phyloP scores from a whole-genome alignment of 2,113 vertebrate genomes.

The Cyprinodon variegatus region DNA sequence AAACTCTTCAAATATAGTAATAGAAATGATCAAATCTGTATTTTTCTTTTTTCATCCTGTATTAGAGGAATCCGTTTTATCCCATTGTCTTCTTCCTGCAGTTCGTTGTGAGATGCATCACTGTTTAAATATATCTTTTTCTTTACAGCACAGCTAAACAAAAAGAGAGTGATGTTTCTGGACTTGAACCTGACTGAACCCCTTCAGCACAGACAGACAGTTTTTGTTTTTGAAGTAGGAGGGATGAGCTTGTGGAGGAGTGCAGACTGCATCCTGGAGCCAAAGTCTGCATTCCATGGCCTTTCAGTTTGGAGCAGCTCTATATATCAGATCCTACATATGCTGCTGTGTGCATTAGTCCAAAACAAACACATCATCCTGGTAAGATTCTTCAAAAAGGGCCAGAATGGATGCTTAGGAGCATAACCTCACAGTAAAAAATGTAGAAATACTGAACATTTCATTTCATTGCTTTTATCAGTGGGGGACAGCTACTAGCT shows the following conservation, averaged over 20 bases:
- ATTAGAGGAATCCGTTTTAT: not conserved
- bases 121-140: not conserved
- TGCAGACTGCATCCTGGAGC: slow-evolving; percentile 57
- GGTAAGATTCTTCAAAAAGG: too few species aligned
- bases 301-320: slow-evolving; percentile 70
- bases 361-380: too few species aligned
- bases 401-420: too few species aligned
- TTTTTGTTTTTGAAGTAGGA: slow-evolving; percentile 26
- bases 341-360: not conserved
- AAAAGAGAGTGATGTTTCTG: slow-evolving; percentile 25
- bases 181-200: slow-evolving; percentile 48
- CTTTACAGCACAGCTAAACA: not conserved
- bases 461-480: too few species aligned
- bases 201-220: slow-evolving; percentile 50
- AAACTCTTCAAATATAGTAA: not conserved
- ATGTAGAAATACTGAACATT: too few species aligned
- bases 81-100: not conserved
- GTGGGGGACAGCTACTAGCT: too few species aligned
- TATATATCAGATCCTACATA: slow-evolving; percentile 78
- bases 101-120: not conserved
- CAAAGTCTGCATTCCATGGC: slow-evolving; percentile 71
- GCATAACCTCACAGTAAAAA: too few species aligned
- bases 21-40: not conserved
- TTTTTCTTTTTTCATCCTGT: not conserved
- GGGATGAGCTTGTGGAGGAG: slow-evolving; percentile 52